Percentiles rank a stretch among this genome's conserved stretches.
Conservation (phyloP, 1,140 invertebrate species). For the Apocrypta bakeri region DNA sequence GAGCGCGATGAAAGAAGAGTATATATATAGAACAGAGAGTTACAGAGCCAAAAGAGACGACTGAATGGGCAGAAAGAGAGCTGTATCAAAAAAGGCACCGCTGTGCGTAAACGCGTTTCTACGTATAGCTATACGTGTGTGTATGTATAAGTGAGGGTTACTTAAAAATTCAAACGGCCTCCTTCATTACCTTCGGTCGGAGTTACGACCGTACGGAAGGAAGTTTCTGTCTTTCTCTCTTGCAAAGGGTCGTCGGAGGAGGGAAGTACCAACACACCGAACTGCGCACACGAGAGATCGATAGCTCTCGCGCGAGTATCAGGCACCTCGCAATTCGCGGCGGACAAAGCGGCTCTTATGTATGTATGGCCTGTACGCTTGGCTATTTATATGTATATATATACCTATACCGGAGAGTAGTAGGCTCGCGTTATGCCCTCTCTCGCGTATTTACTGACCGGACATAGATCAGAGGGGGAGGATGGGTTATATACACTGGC, state of each 20-base stretch:
- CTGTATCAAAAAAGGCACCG: conserved; percentile 11
- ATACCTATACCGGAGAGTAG: not conserved
- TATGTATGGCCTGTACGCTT: not conserved
- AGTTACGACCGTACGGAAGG: not conserved
- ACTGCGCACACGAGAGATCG: conserved; percentile 46
- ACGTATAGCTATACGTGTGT: too few relatives aligned
- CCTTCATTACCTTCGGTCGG: conserved; percentile 48
- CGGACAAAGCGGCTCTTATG: not conserved
- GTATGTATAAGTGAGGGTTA: not conserved
- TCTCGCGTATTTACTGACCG: not conserved
- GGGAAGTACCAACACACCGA: conserved; percentile 12
- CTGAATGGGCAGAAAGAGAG: conserved; percentile 11
- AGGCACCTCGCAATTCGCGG: not conserved
- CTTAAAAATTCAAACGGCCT: conserved; percentile 47
- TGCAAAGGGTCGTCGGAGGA: not conserved
- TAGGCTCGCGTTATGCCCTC: not conserved
- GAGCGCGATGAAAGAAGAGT: not conserved
- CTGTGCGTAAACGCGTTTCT: not conserved
- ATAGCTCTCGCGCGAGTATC: conserved; percentile 9
- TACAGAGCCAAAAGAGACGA: not conserved
- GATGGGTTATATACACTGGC: not conserved
- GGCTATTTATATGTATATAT: not conserved
- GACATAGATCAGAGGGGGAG: not conserved
- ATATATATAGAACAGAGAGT: not conserved
- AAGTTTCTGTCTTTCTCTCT: conserved; percentile 34